Percentiles rank a stretch among this genome's conserved stretches.
phyloP scores from a whole-genome alignment of 2,797 vertebrate species.

The Todus mexicanus region DNA sequence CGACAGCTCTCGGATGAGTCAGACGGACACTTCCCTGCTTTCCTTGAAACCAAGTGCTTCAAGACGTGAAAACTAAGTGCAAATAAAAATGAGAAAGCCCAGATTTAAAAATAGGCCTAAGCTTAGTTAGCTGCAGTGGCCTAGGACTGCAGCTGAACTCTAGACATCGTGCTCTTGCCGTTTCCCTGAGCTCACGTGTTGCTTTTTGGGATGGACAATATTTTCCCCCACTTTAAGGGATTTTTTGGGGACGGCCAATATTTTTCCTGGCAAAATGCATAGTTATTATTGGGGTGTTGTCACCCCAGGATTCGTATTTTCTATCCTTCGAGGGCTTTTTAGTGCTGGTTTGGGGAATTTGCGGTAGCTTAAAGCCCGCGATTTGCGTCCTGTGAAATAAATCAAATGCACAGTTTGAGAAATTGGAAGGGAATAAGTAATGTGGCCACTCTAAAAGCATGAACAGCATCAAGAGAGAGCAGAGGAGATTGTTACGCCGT shows the following conservation, averaged over 20 bases:
- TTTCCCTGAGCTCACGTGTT: not conserved
- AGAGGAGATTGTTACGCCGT: not conserved
- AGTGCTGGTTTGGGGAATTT: not conserved
- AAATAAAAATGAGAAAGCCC: conserved; percentile 38
- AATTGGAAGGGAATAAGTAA: not conserved
- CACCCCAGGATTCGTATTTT: not conserved
- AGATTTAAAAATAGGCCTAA: conserved; percentile 32
- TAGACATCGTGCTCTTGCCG: not conserved
- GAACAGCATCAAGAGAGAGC: not conserved
- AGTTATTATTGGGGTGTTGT: not conserved
- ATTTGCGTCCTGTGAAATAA: not conserved
- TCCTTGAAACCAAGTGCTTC: not conserved
- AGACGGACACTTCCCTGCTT: conserved; percentile 2
- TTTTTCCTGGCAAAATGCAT: not conserved
- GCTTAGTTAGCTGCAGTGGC: not conserved
- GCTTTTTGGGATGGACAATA: not conserved
- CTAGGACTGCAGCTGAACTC: not conserved
- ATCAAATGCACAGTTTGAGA: not conserved
- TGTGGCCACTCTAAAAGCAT: not conserved
- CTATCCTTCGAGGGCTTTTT: not conserved
- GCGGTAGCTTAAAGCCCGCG: not conserved
- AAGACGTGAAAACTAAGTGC: conserved; percentile 3
- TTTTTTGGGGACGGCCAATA: not conserved
- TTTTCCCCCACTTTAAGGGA: no score
- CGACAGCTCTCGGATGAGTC: not conserved